Evolutionary conservation across 2,113 vertebrate species (phyloP), one percentile per base, ranked within the genome.

Genomic region (Zosterops japonicus): DNA sequence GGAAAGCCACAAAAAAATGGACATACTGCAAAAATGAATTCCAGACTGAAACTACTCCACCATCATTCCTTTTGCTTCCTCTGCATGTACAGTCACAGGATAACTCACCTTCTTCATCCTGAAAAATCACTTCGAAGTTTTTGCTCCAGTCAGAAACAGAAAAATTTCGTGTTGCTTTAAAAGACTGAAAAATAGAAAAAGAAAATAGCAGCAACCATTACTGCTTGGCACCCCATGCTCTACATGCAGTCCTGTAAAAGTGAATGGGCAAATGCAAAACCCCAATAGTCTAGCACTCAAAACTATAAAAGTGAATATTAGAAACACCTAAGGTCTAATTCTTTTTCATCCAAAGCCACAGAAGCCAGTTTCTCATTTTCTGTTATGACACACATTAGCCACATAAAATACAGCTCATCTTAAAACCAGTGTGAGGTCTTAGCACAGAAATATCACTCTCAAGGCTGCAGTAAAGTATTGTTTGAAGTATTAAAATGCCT

Each of bases 131-230:
- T 98, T 99, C 99, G 91, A 99, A 99, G 97, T 99, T 99, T 98
- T 99, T 99, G 97, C 98, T 99, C 99, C 99, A 99, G 95, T 99
- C 99, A 36, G 99, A 99, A 96, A 99, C 98, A 7, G 99, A 99
- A 97, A 99, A 99, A 98, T 99, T 99, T 75, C 99, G 98, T 41
- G 99, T 99, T 86, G 98, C 98, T 97, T 99, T 99, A 77, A 99
- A 97, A 89, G 99, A 99, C 99, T 99, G 88, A 27, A 77, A 64
- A 83, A 68, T 29, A 50, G 42, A 50, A 70, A 25, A 65, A 52
- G 31, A 94, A 88, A 44, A 71, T 9, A 96, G 79, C 75, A 94
- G 29, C 39, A 86, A 53, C 13, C 14, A 21, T 57, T 77, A 76
- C 41, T 82, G 35, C 63, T 65, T 82, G 47, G 49, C 52, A 88